Evolutionary conservation across 1,140 invertebrate species (phyloP), one percentile per base, ranked within the genome.

Genomic region (Pseudomyrmex sp.): DNA sequence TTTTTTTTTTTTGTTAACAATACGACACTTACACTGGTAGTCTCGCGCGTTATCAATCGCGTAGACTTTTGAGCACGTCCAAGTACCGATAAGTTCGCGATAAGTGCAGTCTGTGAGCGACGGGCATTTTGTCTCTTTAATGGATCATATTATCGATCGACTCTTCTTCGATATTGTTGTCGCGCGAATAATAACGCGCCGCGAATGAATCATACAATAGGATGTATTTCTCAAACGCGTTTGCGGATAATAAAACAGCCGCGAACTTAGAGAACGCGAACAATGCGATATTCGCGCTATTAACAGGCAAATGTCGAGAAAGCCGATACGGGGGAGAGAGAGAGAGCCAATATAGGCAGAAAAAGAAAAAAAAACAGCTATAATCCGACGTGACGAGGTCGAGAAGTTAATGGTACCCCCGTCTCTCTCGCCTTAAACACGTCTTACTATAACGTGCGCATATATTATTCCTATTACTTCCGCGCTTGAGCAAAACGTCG

Each of bases 31-130:
- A 35, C 0, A 35, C 35, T 7, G 4, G 35, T 35, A 35, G 5
- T 35, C 75, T 35, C 75, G 20, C 80, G 62, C 15, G 76, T 75
- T 87, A 87, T 35, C 35, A 35, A 84, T 88, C 74, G 65, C 10
- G 26, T 20, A 5, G 61, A 87, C 52, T 84, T 87, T 88, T 76
- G 70, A 79, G 72, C 59, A 20, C 56, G 66, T 10, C 61, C 50
- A 68, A 74, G 61, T 56, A 74, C 69, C 18, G 18, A 18, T 18
- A 18, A 18, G 18, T 26, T 26, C 26, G 26, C 26, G 26, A 59
- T 18, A 52, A 7, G 63, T 72, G 44, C 26, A 26, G 26, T 13
- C 50, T 13, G 76, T 66, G 66, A 85, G 52, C 74, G 69, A 82
- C 70, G 80, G 76, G 70, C 48, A 61, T 26, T 44, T 68, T 59